Evolutionary conservation across 1,140 invertebrate species (phyloP).

Genomic region (Formica selysi): DNA sequence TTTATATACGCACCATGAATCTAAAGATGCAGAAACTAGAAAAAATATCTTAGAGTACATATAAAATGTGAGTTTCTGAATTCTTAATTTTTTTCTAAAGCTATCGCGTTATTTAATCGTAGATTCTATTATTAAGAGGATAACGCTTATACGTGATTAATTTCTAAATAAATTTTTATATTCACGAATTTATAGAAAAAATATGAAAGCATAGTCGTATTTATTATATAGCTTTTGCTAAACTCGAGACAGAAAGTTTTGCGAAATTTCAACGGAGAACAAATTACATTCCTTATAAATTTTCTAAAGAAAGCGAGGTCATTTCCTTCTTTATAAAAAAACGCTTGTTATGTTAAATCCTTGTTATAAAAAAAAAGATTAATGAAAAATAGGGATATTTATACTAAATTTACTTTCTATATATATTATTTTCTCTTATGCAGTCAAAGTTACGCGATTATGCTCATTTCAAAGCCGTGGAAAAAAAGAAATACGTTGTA

Average conservation of each 20-base stretch:
- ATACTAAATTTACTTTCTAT: not conserved
- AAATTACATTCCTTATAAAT: slow-evolving; percentile 37
- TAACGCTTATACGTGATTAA: not conserved
- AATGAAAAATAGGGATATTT: not conserved
- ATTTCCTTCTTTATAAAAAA: slow-evolving; percentile 30
- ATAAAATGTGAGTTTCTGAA: not conserved
- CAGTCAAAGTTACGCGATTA: not conserved
- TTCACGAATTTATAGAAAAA: slow-evolving; percentile 15
- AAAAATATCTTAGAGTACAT: not conserved
- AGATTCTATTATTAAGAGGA: not conserved
- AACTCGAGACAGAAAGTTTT: not conserved
- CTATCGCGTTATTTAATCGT: not conserved
- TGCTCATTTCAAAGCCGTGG: not conserved
- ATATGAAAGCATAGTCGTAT: not conserved
- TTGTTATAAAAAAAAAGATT: not conserved
- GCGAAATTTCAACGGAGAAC: not conserved
- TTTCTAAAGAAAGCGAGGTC: not conserved
- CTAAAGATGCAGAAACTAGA: not conserved
- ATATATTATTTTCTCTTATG: not conserved
- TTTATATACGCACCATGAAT: slow-evolving; percentile 3
- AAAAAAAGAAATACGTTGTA: slow-evolving; percentile 11
- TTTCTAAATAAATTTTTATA: not conserved
- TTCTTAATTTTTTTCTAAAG: not conserved
- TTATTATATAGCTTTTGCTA: too few relatives aligned
- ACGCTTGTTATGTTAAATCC: not conserved